phyloP scores from a whole-genome alignment of 2,888 invertebrate species.

The Plagodis pulveraria region DNA sequence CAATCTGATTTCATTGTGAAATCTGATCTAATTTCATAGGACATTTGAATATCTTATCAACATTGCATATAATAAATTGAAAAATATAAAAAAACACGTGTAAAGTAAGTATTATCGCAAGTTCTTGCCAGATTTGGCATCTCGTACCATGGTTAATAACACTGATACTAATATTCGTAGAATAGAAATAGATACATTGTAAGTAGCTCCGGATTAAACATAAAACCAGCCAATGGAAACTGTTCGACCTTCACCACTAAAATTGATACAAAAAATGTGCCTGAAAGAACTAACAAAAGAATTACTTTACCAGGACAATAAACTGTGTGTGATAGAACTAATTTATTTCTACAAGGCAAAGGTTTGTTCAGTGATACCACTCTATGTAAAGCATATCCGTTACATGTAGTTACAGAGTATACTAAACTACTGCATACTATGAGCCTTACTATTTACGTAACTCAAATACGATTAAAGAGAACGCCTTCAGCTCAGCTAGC shows the following conservation, averaged over 20 bases:
- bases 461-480: too few species aligned
- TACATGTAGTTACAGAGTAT: too few species aligned
- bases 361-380: too few species aligned
- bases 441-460: too few species aligned
- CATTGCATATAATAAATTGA: neutral
- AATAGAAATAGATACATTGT: constrained; percentile 17
- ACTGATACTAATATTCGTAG: neutral
- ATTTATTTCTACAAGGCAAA: neutral
- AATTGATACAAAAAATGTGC: constrained; percentile 10
- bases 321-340: neutral
- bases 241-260: constrained; percentile 11
- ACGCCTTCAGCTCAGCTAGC: too few species aligned
- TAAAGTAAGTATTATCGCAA: neutral
- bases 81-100: neutral
- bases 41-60: neutral
- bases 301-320: neutral
- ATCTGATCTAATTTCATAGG: too few species aligned
- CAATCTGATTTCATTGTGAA: constrained; percentile 12
- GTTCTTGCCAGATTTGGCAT: too few species aligned
- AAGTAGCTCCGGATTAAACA: constrained; percentile 18
- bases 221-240: constrained; percentile 16
- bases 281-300: constrained; percentile 7
- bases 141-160: too few species aligned
- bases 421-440: too few species aligned
- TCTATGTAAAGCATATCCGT: too few species aligned